Conservation (phyloP, 1,140 invertebrate genomes). For the Bombus confusus region DNA sequence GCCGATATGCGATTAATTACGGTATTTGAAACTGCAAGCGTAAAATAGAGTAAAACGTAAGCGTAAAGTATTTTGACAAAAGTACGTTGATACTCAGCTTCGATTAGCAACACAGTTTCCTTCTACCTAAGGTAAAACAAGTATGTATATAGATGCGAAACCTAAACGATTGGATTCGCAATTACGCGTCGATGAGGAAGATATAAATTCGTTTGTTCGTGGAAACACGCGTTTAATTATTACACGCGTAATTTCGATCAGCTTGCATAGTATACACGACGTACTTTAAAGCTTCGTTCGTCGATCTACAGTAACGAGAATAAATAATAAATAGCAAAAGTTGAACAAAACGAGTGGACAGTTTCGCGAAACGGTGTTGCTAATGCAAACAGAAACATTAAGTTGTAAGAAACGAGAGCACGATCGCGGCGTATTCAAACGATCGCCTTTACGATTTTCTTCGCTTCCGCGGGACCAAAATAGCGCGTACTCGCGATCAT, state of each 20-base stretch:
- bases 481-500: background rate
- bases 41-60: background rate
- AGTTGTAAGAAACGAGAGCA: background rate
- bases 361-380: background rate
- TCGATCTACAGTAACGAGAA: background rate
- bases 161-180: too few relatives aligned
- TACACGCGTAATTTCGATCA: too few relatives aligned
- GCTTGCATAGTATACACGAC: fast-evolving
- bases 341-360: fast-evolving
- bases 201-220: too few relatives aligned
- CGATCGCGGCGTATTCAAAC: background rate
- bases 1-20: constrained; percentile 17
- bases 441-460: background rate
- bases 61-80: background rate
- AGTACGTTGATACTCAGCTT: background rate
- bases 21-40: background rate
- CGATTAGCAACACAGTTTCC: background rate
- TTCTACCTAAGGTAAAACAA: background rate
- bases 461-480: background rate
- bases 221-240: too few relatives aligned
- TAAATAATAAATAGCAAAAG: fast-evolving
- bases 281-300: too few relatives aligned
- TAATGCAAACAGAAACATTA: background rate
- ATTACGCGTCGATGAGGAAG: too few relatives aligned
- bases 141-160: background rate